phyloP scores from a whole-genome alignment of 2,113 vertebrate species.

The Oenanthe melanoleuca region DNA sequence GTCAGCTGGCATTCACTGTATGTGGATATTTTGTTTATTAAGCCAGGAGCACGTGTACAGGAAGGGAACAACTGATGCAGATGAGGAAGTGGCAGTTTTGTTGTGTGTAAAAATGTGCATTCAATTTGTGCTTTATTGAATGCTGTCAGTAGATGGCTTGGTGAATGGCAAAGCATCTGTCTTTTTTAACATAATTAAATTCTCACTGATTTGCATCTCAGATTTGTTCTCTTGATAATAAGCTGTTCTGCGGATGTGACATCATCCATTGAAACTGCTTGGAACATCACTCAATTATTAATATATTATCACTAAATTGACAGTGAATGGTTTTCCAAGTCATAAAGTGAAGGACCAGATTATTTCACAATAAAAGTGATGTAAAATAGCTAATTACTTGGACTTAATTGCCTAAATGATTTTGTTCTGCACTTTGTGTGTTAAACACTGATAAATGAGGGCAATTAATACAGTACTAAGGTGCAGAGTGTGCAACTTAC shows the following conservation, averaged over 20 bases:
- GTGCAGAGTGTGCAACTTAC: not conserved
- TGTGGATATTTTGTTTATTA: constrained; percentile 1
- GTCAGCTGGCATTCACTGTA: not conserved
- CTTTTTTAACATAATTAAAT: constrained; percentile 21
- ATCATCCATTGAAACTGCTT: constrained; percentile 21
- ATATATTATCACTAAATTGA: constrained; percentile 20
- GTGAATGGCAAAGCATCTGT: not conserved
- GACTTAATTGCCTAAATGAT: not conserved
- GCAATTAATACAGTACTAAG: not conserved
- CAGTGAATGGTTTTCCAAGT: constrained; percentile 14
- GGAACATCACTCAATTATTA: not conserved
- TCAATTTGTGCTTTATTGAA: not conserved
- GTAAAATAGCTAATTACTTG: constrained; percentile 30
- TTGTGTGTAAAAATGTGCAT: not conserved
- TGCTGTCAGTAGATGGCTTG: not conserved
- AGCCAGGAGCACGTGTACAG: not conserved
- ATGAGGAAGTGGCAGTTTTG: not conserved
- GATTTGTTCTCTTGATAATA: constrained; percentile 5
- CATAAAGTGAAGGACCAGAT: constrained; percentile 10
- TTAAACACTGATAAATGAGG: constrained; percentile 34
- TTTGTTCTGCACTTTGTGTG: constrained; percentile 23
- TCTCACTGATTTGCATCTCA: constrained; percentile 19
- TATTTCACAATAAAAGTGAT: constrained; percentile 21
- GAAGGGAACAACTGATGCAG: not conserved
- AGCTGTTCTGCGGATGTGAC: not conserved